Base-by-base conservation (phyloP, 2,797 vertebrate genomes). In the Malacoctenus gilli region DNA sequence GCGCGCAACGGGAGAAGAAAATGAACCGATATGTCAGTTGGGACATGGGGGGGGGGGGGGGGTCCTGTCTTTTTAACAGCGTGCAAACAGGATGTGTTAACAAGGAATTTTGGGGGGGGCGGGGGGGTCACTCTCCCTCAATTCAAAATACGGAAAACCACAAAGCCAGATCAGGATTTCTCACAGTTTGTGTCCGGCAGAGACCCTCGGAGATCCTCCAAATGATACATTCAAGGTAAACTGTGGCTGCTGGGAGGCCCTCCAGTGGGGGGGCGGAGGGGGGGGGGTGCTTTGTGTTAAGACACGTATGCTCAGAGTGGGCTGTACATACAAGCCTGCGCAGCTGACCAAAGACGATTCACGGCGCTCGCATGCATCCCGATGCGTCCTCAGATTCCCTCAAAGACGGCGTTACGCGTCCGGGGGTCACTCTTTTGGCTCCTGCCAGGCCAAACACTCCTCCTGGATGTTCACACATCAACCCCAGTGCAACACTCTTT, bases 21-120 rank as follows among this genome's bases (percentile, higher is more conserved):
- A 76, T 55, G 47, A 82, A 66, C 73, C 14, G 68, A 80, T 64
- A 47, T 67, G 59, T 74, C 56, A 55, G 76, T 44, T 12, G 22
- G 68, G 34, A 68, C 8, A 36, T 20, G 39, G 41, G 50, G 59
- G 25, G 25, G 25, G 25, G 1, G 4, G 25, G 25, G 25, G 25
- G 25, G 25, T 36, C 37, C 2, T 28, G 10, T 37, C 42, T 76
- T 62, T 66, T 68, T 64, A 77, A 75, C 67, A 70, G 62, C 43
- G 41, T 72, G 72, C 81, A 85, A 85, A 86, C 68, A 69, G 68
- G 63, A 81, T 43, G 62, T 78, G 83, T 86, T 88, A 88, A 88
- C 85, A 85, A 82, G 79, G 51, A 61, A 40, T 67, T 83, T 71
- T 25, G 48, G 50, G 56, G n/a, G n/a, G n/a, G n/a, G n/a, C n/a